Evolutionary conservation across 1,140 invertebrate species (phyloP).

Genomic region (Phocides pigmalion): DNA sequence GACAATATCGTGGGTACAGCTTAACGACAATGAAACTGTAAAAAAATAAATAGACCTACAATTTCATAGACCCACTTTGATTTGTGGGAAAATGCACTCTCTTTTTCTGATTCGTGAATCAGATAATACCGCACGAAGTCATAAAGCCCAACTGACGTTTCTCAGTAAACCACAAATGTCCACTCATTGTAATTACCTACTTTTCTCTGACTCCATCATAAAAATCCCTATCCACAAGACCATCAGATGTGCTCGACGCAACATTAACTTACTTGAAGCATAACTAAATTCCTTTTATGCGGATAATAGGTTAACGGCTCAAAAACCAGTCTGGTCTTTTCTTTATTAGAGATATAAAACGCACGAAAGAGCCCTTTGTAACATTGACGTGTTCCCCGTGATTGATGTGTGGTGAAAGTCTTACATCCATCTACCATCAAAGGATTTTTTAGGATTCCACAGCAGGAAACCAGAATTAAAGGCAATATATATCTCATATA

Average conservation of each 20-base stretch:
- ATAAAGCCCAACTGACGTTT: conserved; percentile 14
- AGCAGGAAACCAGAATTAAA: not conserved
- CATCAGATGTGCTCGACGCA: conserved; percentile 16
- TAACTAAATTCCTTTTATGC: conserved; percentile 34
- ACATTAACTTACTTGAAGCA: conserved; percentile 25
- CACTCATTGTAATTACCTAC: conserved; percentile 19
- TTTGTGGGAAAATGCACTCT: conserved; percentile 20
- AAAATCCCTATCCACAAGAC: conserved; percentile 20
- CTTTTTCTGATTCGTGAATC: conserved; percentile 8
- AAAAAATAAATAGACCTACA: not conserved
- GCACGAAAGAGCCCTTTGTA: conserved; percentile 36
- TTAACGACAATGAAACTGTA: not conserved
- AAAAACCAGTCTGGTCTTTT: conserved; percentile 26
- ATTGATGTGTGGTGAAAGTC: conserved; percentile 41
- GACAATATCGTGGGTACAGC: too few species aligned
- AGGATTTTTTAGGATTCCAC: not conserved
- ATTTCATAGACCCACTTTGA: not conserved
- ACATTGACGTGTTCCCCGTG: conserved; percentile 32
- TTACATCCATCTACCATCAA: not conserved
- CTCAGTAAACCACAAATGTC: conserved; percentile 30
- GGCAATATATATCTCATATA: not conserved
- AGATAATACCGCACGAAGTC: not conserved
- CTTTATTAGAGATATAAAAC: conserved; percentile 39
- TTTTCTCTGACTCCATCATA: conserved; percentile 17
- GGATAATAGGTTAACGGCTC: conserved; percentile 29